Evolutionary conservation across 64 coral and sea anemone species (phyloP).

Genomic region (Trachythela sp.): DNA sequence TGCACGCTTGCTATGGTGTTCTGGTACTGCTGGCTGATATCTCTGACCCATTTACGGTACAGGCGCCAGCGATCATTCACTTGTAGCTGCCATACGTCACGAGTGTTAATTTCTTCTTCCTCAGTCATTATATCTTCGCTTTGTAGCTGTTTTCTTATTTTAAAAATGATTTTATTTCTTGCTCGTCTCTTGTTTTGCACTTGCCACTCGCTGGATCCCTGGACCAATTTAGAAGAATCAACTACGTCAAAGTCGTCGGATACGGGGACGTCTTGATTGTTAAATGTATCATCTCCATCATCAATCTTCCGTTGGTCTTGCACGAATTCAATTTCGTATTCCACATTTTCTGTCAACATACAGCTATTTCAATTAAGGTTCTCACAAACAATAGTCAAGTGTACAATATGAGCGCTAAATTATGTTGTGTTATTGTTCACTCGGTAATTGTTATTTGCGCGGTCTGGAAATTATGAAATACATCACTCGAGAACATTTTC

Average conservation of each 20-base stretch:
- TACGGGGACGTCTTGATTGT: background rate
- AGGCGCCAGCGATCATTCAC: conserved; percentile 23
- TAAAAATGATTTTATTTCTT: background rate
- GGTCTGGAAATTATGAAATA: no score
- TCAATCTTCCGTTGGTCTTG: background rate
- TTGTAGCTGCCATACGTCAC: conserved; percentile 41
- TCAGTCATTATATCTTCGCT: conserved; percentile 18
- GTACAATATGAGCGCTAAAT: no score
- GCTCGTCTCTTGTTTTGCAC: background rate
- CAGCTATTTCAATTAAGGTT: no score
- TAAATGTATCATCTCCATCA: background rate
- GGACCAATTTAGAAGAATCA: background rate
- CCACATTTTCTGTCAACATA: background rate
- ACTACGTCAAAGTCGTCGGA: background rate
- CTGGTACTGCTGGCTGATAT: conserved; percentile 33
- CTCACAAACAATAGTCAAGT: no score
- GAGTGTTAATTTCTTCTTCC: conserved; percentile 4
- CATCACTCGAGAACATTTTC: no score
- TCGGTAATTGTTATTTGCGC: no score
- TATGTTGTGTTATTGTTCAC: no score
- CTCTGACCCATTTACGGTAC: conserved; percentile 40
- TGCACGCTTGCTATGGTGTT: conserved; percentile 28
- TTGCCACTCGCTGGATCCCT: background rate
- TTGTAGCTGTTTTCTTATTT: background rate
- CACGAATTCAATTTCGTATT: background rate